A percentile compares a stretch with the other conserved stretches of the same genome.
Evolutionary conservation across 2,888 invertebrate genomes (phyloP).

Genomic region (Morpho helenor): DNA sequence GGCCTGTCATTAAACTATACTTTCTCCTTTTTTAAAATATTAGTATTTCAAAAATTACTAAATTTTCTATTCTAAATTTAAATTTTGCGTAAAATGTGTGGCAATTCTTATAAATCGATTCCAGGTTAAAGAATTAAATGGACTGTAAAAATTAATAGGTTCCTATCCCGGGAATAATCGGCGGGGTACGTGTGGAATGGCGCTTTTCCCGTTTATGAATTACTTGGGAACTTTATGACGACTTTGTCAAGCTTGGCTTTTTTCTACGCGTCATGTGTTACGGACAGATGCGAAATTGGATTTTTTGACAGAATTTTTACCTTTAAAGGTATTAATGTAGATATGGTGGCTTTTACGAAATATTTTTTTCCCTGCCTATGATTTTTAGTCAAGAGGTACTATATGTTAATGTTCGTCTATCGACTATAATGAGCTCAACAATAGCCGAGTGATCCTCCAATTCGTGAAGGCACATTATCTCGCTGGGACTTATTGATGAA

Average conservation of each 20-base stretch:
- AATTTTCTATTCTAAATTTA: too few species aligned
- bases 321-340: constrained; percentile 36
- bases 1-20: too few species aligned
- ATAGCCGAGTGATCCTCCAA: too few species aligned
- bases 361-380: constrained; percentile 25
- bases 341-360: constrained; percentile 20
- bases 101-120: constrained; percentile 63
- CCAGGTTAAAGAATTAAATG: constrained; percentile 74
- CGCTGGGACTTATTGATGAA: too few species aligned
- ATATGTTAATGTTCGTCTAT: background rate
- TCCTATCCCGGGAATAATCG: constrained; percentile 52
- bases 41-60: too few species aligned
- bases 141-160: constrained; percentile 75
- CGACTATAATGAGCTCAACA: too few species aligned
- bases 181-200: constrained; percentile 42
- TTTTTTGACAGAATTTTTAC: constrained; percentile 52
- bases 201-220: constrained; percentile 66
- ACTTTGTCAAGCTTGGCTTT: constrained; percentile 60
- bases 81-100: background rate
- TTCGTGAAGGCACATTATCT: too few species aligned
- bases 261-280: constrained; percentile 66
- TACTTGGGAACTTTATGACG: constrained; percentile 69
- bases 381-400: constrained; percentile 5
- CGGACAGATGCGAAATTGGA: constrained; percentile 73
- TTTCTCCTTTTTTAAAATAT: too few species aligned